Percentiles rank a stretch among this genome's conserved stretches.
phyloP scores from a whole-genome alignment of 2,888 invertebrate species.

The Parnassius mnemosyne region DNA sequence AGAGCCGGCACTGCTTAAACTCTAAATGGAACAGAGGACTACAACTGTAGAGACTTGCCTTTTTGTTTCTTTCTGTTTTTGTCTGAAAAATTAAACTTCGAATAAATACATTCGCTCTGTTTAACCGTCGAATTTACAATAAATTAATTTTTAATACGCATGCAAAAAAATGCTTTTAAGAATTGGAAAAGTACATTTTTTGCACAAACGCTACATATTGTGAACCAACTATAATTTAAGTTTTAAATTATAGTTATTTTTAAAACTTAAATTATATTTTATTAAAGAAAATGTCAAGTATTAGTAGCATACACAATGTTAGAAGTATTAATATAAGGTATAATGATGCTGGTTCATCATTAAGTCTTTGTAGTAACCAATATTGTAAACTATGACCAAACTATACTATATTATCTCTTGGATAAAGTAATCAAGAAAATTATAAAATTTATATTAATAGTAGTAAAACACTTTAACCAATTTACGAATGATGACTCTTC shows the following conservation, averaged over 20 bases:
- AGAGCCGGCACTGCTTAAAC: too few relatives aligned
- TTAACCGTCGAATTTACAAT: too few relatives aligned
- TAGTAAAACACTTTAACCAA: background rate
- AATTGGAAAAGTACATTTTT: too few relatives aligned
- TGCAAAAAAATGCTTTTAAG: too few relatives aligned
- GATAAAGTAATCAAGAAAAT: background rate
- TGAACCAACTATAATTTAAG: background rate
- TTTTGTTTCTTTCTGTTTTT: too few relatives aligned
- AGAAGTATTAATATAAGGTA: constrained; percentile 23
- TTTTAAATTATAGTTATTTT: too few relatives aligned
- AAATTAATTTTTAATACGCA: too few relatives aligned
- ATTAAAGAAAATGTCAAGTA: background rate
- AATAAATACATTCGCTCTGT: too few relatives aligned
- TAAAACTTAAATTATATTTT: background rate
- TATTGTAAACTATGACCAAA: constrained; percentile 21
- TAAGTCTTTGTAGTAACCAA: constrained; percentile 25
- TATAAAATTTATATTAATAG: background rate
- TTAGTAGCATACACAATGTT: constrained; percentile 8
- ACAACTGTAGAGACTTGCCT: too few relatives aligned
- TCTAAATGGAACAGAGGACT: too few relatives aligned
- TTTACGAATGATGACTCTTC: background rate
- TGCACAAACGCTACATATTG: background rate
- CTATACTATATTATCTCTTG: constrained; percentile 11
- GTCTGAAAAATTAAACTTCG: too few relatives aligned
- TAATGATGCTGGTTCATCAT: constrained; percentile 42